Percentiles rank a stretch among this genome's conserved stretches.
phyloP scores from a whole-genome alignment of 64 coral and sea anemone genomes.

The Montipora cactus region DNA sequence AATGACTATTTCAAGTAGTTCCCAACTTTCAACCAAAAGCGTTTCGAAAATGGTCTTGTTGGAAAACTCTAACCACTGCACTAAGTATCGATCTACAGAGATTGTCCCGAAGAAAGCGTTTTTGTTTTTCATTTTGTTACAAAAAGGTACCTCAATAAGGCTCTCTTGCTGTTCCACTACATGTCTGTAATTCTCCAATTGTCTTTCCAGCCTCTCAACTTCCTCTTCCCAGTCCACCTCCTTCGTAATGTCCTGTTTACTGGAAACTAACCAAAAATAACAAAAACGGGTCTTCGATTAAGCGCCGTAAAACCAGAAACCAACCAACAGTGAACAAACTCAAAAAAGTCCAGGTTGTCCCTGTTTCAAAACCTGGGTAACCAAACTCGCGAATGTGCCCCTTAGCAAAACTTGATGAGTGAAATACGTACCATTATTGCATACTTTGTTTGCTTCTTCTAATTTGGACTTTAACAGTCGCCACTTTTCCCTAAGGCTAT shows the following conservation, averaged over 20 bases:
- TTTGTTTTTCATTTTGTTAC: neutral
- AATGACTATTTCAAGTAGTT: too few species aligned
- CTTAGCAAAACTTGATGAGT: too few species aligned
- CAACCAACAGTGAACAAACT: too few species aligned
- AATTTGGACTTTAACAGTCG: constrained; percentile 56
- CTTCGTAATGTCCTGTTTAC: neutral
- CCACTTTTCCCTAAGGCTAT: constrained; percentile 72
- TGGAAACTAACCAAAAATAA: neutral
- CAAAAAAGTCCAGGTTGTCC: too few species aligned
- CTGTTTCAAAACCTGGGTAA: too few species aligned
- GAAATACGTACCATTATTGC: constrained; percentile 18
- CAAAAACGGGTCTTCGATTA: too few species aligned
- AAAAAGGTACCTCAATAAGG: constrained; percentile 51
- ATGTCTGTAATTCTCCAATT: constrained; percentile 73
- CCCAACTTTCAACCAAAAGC: too few species aligned
- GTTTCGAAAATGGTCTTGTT: too few species aligned
- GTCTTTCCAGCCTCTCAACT: constrained; percentile 37
- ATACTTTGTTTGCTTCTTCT: constrained; percentile 67
- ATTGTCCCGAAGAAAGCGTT: neutral
- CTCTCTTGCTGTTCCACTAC: constrained; percentile 71
- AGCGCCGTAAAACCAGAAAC: too few species aligned
- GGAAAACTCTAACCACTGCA: too few species aligned
- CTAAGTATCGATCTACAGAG: too few species aligned
- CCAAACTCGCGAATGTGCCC: too few species aligned
- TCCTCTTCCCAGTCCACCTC: constrained; percentile 35